Conservation (phyloP, 2,888 invertebrate species). For the Callimorpha dominula region DNA sequence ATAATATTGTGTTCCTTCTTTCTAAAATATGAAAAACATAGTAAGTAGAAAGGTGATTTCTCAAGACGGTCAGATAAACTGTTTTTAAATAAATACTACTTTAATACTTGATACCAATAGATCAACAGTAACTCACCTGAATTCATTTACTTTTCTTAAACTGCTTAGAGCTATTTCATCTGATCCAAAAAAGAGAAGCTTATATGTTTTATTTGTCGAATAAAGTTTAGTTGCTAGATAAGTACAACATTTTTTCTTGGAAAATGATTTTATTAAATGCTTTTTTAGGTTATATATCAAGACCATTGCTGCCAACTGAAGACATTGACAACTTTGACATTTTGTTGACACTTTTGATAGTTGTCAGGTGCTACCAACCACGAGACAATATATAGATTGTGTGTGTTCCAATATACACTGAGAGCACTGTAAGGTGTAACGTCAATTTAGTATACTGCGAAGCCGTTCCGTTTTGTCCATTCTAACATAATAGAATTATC, state of each 20-base stretch:
- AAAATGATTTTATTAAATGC: conserved; percentile 52
- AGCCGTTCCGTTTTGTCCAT: no score
- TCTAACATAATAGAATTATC: no score
- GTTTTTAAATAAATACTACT: not conserved
- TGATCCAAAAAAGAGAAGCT: conserved; percentile 93
- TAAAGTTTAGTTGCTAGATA: conserved; percentile 49
- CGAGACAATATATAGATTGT: not conserved
- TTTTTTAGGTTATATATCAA: conserved; percentile 67
- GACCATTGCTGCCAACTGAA: conserved; percentile 49
- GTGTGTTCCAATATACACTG: no score
- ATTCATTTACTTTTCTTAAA: conserved; percentile 88
- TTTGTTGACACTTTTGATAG: conserved; percentile 26
- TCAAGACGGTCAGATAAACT: not conserved
- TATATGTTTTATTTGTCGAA: conserved; percentile 60
- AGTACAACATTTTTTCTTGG: conserved; percentile 53
- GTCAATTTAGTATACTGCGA: no score
- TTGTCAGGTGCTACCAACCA: conserved; percentile 16
- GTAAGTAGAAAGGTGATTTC: conserved; percentile 28
- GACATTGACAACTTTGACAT: conserved; percentile 12
- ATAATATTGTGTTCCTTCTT: conserved; percentile 80
- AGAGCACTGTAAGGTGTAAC: no score
- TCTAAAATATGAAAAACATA: conserved; percentile 64
- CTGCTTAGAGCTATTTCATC: conserved; percentile 93
- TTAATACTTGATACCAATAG: not conserved
- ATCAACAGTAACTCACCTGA: conserved; percentile 81